Evolutionary conservation across 2,888 invertebrate genomes (phyloP).

Genomic region (Idaea dimidiata): DNA sequence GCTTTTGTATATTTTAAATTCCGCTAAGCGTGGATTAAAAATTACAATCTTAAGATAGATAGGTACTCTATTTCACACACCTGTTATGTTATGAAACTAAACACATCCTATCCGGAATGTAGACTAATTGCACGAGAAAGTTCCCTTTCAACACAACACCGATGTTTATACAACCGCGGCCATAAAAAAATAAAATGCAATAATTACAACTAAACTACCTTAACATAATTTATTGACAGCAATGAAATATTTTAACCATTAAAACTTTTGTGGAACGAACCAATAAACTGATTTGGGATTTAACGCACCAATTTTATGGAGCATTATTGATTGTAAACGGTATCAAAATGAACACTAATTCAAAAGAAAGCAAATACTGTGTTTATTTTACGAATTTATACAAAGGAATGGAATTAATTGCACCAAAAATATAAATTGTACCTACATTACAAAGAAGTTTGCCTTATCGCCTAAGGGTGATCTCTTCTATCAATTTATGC

Average conservation of each 20-base stretch:
- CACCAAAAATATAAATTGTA: no score
- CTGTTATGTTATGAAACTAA: background rate
- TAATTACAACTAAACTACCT: slow-evolving; percentile 15
- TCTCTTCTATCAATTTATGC: no score
- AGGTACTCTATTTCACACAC: background rate
- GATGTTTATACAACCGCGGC: slow-evolving; percentile 3
- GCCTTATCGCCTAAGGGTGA: no score
- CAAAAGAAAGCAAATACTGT: slow-evolving; percentile 50
- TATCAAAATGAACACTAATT: slow-evolving; percentile 56
- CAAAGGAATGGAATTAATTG: no score
- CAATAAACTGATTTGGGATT: slow-evolving; percentile 30
- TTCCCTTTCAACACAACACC: background rate
- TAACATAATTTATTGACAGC: slow-evolving; percentile 19
- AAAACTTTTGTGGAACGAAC: slow-evolving; percentile 30
- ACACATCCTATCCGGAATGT: background rate
- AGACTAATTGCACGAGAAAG: background rate
- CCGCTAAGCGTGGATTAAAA: no score
- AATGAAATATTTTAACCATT: slow-evolving; percentile 19
- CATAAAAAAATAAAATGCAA: slow-evolving; percentile 14
- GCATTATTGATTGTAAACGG: slow-evolving; percentile 56
- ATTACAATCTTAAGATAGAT: no score
- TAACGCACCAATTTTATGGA: slow-evolving; percentile 36
- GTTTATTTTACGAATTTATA: slow-evolving; percentile 44
- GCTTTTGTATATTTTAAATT: no score
- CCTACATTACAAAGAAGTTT: no score